Evolutionary conservation across 2,113 vertebrate genomes (phyloP), one percentile per base, ranked within the genome.

Genomic region (Engraulis encrasicolus): DNA sequence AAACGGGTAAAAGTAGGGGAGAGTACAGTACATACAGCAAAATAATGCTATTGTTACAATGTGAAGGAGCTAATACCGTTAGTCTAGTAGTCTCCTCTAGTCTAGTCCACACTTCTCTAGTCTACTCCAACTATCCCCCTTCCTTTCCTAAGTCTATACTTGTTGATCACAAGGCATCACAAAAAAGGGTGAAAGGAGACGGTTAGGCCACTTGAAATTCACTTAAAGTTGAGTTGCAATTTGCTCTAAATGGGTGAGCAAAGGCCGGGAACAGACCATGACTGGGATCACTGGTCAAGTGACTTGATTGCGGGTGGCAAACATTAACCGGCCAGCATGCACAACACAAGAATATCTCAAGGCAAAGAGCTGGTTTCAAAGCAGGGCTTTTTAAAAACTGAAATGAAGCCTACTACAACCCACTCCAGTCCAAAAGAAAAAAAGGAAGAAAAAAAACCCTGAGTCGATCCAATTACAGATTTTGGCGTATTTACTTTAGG

Each of bases 311-410:
- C 48, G 71, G 36, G n/a, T n/a, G 81, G 84, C 79, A 61, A 85
- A 85, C 66, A 74, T 87, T 82, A 84, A 79, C 27, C 27, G 17
- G 66, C n/a, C n/a, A n/a, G n/a, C n/a, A n/a, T n/a, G n/a, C n/a
- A n/a, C n/a, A n/a, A n/a, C 0, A 14, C 17, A 31, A 74, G 27
- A 31, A 17, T 74, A 27, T 74, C 66, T 66, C 23, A n/a, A 66
- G 58, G 27, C 58, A 12, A n/a, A 66, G 58, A 2, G 7, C 1
- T 3, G 40, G 66, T 71, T 71, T 34, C 31, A 34, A 34, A 31
- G 66, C 27, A 34, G 31, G 2, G 27, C 11, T 34, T 23, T 34
- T 74, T 9, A n/a, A 23, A 54, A 54, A 66, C 58, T 66, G 14
- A 31, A 66, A 20, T n/a, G 54, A 7, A 66, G n/a, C 66, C 27